Percentiles rank a stretch among this genome's conserved stretches.
Conservation (phyloP, 2,113 vertebrate genomes). For the Heterochromis multidens region DNA sequence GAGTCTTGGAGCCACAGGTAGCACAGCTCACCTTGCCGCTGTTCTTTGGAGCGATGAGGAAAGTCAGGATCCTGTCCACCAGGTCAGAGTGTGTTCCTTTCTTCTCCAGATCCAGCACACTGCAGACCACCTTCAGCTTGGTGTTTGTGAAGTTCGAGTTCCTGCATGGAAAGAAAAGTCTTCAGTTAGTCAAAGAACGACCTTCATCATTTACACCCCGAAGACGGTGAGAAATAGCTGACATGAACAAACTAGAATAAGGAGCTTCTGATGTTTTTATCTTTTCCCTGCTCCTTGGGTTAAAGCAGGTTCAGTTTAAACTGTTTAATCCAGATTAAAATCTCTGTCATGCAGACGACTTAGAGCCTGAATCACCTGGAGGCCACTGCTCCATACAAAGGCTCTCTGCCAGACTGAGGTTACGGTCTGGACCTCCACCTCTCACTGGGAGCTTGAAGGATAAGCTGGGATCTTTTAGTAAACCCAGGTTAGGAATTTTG, state of each 20-base stretch:
- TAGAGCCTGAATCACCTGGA: too few species aligned
- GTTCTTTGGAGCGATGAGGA: slow-evolving; percentile 87
- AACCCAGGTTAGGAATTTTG: too few species aligned
- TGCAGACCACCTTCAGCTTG: slow-evolving; percentile 88
- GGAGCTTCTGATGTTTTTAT: too few species aligned
- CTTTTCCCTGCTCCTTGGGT: too few species aligned
- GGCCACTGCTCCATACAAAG: neutral
- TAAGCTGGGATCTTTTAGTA: too few species aligned
- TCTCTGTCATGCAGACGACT: too few species aligned
- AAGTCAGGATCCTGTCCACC: slow-evolving; percentile 88
- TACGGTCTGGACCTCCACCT: too few species aligned
- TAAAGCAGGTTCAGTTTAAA: too few species aligned
- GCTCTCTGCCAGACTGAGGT: neutral
- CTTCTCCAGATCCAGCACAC: slow-evolving; percentile 92
- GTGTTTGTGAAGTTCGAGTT: slow-evolving; percentile 60
- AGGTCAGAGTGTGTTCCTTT: slow-evolving; percentile 88
- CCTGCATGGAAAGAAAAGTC: neutral
- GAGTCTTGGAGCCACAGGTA: neutral
- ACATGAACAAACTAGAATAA: too few species aligned
- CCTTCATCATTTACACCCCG: neutral
- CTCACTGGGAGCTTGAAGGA: too few species aligned
- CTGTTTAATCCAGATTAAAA: too few species aligned
- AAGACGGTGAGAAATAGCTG: too few species aligned
- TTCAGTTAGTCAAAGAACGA: neutral
- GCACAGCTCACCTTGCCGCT: slow-evolving; percentile 84